These are phyloP conservation scores for Nasonovia ribisnigri DNA, from an alignment of 2,888 invertebrate genomes.

Conservation along the genomic window DNA sequence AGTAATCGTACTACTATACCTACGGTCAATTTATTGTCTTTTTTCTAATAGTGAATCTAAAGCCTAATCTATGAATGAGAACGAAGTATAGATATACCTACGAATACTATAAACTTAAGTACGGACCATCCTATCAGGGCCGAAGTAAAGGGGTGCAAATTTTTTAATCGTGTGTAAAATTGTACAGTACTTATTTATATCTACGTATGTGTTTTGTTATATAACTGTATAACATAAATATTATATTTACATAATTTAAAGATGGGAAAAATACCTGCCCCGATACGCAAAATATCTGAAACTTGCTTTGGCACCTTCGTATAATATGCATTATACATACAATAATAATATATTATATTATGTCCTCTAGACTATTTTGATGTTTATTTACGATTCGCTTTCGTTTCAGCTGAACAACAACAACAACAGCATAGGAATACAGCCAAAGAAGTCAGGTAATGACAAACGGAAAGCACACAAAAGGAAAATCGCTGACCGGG, in stretches of 20 bases:
- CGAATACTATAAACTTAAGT: too few species aligned
- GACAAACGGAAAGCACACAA: conserved; percentile 73
- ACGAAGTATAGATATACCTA: too few species aligned
- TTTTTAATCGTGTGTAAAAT: background rate
- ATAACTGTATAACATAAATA: background rate
- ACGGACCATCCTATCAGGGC: background rate
- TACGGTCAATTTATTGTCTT: too few species aligned
- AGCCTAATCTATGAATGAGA: too few species aligned
- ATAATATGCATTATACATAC: background rate
- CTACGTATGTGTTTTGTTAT: background rate
- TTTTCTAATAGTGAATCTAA: too few species aligned
- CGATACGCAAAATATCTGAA: background rate
- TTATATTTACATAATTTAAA: background rate
- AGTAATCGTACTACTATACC: too few species aligned
- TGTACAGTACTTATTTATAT: background rate
- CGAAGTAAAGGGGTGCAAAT: background rate
- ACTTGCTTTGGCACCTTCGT: background rate
- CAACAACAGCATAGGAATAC: conserved; percentile 53
- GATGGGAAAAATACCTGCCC: background rate
- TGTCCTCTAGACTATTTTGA: background rate
- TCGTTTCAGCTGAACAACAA: conserved; percentile 48
- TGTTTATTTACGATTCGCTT: background rate
- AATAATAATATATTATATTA: background rate
- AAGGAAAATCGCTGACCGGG: conserved; percentile 72
- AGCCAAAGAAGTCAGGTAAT: conserved; percentile 61